phyloP scores from a whole-genome alignment of 2,888 invertebrate species.

The Euproctis similis region DNA sequence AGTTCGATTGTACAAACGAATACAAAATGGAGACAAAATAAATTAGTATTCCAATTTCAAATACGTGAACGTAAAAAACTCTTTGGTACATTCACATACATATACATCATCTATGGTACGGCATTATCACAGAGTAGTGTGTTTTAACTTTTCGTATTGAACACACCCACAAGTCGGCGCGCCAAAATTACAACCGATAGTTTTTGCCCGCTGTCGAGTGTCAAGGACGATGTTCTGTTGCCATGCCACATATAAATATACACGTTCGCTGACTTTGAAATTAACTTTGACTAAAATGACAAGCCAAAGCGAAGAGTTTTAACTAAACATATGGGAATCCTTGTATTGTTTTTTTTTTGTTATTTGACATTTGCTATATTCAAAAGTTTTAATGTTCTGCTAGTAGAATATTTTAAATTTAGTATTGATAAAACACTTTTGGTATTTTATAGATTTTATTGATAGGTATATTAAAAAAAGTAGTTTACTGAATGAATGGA shows the following conservation, averaged over 20 bases:
- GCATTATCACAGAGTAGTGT: slow-evolving; percentile 31
- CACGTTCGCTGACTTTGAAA: slow-evolving; percentile 21
- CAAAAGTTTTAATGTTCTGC: too few species aligned
- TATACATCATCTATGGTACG: slow-evolving; percentile 44
- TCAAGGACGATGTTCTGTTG: slow-evolving; percentile 67
- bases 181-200: slow-evolving; percentile 61
- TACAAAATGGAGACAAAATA: too few species aligned
- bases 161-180: slow-evolving; percentile 62
- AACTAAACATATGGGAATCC: too few species aligned
- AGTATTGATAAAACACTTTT: too few species aligned
- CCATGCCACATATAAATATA: slow-evolving; percentile 31
- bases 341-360: background rate
- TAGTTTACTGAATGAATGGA: too few species aligned
- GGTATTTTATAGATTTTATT: too few species aligned
- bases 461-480: too few species aligned
- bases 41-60: too few species aligned
- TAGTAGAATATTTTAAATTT: too few species aligned
- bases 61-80: too few species aligned
- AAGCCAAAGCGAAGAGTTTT: slow-evolving; percentile 1
- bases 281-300: slow-evolving; percentile 15
- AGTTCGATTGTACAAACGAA: too few species aligned
- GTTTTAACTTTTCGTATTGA: slow-evolving; percentile 29
- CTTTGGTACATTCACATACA: slow-evolving; percentile 10
- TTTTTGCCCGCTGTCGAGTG: slow-evolving; percentile 68
- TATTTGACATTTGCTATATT: background rate